These are phyloP conservation scores for Drosophila multiciliata DNA, from an alignment of 2,888 invertebrate species.

Conservation along the genomic window DNA sequence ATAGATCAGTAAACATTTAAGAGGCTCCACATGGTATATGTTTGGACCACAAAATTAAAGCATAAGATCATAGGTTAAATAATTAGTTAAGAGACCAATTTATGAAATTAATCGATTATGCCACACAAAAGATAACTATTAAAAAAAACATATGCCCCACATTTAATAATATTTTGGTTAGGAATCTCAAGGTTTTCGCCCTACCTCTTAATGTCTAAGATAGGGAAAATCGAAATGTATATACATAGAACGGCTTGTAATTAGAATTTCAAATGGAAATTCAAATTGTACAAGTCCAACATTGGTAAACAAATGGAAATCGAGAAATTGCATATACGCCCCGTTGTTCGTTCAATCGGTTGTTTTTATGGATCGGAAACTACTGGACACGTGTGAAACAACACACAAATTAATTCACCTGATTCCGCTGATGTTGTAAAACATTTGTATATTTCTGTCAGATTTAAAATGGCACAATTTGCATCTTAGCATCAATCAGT, in stretches of 20 bases:
- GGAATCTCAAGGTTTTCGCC: conserved; percentile 31
- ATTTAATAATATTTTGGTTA: conserved; percentile 7
- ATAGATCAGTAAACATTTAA: conserved; percentile 2
- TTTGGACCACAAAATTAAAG: neutral
- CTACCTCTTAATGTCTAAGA: conserved; percentile 13
- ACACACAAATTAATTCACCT: conserved; percentile 41
- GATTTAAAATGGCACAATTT: conserved; percentile 27
- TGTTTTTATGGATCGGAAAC: conserved; percentile 36
- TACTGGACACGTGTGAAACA: conserved; percentile 44
- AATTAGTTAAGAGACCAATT: conserved; percentile 12
- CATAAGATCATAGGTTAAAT: neutral
- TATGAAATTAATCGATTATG: neutral
- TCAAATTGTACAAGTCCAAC: conserved; percentile 37
- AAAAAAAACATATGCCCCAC: conserved; percentile 14
- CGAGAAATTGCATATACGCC: conserved; percentile 41
- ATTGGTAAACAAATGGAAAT: conserved; percentile 52
- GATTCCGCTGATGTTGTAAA: conserved; percentile 28
- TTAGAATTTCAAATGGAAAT: conserved; percentile 52
- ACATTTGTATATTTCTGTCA: conserved; percentile 31
- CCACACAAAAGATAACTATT: neutral
- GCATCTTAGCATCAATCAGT: conserved; percentile 56
- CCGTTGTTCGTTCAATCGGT: conserved; percentile 8
- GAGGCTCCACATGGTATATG: conserved; percentile 40
- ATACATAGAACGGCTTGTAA: conserved; percentile 32
- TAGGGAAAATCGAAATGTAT: neutral